Base-by-base conservation (phyloP, 2,797 vertebrate species). In the Scolopax rusticola region DNA sequence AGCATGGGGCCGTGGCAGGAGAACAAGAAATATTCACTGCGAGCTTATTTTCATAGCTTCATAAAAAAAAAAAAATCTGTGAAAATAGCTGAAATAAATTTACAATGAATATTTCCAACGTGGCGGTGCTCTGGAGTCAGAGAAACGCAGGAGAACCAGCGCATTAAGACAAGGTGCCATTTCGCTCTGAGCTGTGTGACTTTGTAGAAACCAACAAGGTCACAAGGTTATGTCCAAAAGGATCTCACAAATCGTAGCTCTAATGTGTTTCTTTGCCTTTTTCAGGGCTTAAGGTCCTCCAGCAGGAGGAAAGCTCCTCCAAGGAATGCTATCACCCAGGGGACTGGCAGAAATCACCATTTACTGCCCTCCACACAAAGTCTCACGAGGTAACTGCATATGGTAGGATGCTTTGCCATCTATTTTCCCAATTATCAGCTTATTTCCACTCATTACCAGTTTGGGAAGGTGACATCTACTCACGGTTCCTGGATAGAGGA, bases 1-100 rank as follows among this genome's bases (percentile, higher is more conserved):
- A 95, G 94, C 94, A 93, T 87, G 84, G 63, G 90, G 79, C 91
- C 92, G 54, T 54, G 92, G 90, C 48, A 28, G 75, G n/a, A 96
- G 56, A 92, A 83, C 40, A 84, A 69, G 84, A 90, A 79, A 92
- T 70, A 92, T 30, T 87, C 92, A 76, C 78, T 68, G 84, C 32
- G 48, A 77, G 71, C 56, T 87, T 80, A 25, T 79, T 83, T 77
- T 64, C 48, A 57, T 68, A 38, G 60, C 74, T 85, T 50, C 0
- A 0, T 21, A 33, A 45, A 75, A 63, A 43, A 63, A 43, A 45
- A 75, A 59, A 43, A 43, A 40, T 6, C 65, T 19, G 59, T 63
- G 63, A 90, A 70, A 92, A 93, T 5, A 87, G 86, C 64, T 56
- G 68, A 67, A 92, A 94, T 80, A 69, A 92, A 90, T 80, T 93